Evolutionary conservation across 2,113 vertebrate genomes (phyloP), one percentile per base, ranked within the genome.

Genomic region (Cichladusa arquata): DNA sequence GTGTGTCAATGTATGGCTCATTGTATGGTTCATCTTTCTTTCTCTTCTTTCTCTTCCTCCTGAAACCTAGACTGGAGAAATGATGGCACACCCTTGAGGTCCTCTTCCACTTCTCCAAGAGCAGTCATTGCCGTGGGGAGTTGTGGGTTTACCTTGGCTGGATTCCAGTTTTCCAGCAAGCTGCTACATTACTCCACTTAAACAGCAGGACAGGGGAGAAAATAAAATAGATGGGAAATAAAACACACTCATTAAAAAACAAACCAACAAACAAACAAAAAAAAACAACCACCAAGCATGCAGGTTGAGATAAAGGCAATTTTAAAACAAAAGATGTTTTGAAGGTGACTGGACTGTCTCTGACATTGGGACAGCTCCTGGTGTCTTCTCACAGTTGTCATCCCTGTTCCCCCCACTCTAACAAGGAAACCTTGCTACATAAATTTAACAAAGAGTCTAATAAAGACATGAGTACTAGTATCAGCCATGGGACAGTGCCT

Each of bases 321-420:
- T 88, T 38, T 9, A 51, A 82, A 78, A 50, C 26, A 73, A 72
- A 58, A 88, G 11, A 4, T 4, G 40, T 45, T 74, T 50, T 78
- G 25, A 36, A 81, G 14, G 10, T 44, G 15, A 44, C 20, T 81
- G 31, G 16, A 70, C 61, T 19, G 8, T 23, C 38, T 53, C 47
- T 70, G 64, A 70, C 64, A 54, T 40, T 0, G 0, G 15, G 15
- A 45, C 40, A 61, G 8, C 8, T 81, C 38, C 56, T 51, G 22
- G 3, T n/a, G 18, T 47, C 23, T 66, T 40, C 60, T 57, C n/a
- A 79, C 8, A 78, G 12, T 45, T 69, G 19, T 13, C 81, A 78
- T 6, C 5, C 18, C 42, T 64, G 54, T 44, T 40, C 4, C 4
- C 2, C 2, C 2, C 12, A 24, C 7, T 7, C 20, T 18, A 33